Conservation (phyloP, 1,140 invertebrate species). For the Drosophila grimshawi region DNA sequence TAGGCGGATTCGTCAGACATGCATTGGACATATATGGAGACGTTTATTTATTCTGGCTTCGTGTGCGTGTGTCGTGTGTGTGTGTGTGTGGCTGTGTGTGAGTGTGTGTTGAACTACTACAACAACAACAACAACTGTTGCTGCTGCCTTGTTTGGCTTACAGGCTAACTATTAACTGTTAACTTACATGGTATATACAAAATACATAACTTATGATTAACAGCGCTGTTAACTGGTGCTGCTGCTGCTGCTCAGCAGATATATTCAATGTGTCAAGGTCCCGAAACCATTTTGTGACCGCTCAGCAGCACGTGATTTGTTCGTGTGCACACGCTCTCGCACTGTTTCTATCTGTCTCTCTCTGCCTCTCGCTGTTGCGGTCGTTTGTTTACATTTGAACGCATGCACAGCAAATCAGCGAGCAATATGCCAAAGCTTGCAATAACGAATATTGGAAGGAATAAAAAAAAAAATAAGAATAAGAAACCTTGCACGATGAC, state of each 20-base stretch:
- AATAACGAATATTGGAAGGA: not conserved
- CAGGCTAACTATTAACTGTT: slow-evolving; percentile 37
- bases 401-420: not conserved
- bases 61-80: not conserved
- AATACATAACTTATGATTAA: slow-evolving; percentile 61
- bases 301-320: slow-evolving; percentile 52
- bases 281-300: slow-evolving; percentile 60
- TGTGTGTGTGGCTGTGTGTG: not conserved
- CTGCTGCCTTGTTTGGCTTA: slow-evolving; percentile 39
- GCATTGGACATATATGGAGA: slow-evolving; percentile 42
- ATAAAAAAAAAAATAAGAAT: not conserved
- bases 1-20: slow-evolving; percentile 24
- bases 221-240: slow-evolving; percentile 28
- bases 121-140: slow-evolving; percentile 55
- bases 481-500: not conserved
- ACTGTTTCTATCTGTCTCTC: slow-evolving; percentile 1
- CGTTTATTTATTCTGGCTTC: not conserved
- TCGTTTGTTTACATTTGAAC: slow-evolving; percentile 35
- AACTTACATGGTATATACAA: slow-evolving; percentile 28
- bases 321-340: not conserved
- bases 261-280: slow-evolving; percentile 61
- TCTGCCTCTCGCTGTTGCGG: not conserved
- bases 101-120: not conserved
- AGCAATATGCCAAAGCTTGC: slow-evolving; percentile 21
- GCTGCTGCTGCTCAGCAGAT: not conserved